Base-by-base conservation (phyloP, 2,888 invertebrate species). In the Steinernema scapterisci region DNA sequence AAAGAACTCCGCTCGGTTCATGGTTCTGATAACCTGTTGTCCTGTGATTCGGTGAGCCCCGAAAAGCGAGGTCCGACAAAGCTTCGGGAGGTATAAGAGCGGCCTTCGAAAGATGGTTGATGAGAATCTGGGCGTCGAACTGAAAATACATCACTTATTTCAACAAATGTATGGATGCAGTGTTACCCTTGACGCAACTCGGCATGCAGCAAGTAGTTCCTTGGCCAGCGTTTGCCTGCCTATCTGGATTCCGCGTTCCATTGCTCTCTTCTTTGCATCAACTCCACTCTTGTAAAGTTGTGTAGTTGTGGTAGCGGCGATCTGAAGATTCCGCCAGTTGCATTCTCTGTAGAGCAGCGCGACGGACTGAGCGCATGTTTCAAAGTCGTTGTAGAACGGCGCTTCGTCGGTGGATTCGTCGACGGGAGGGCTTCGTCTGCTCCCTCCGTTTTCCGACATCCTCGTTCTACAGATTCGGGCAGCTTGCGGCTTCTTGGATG, bases 281-380 rank as follows among this genome's bases (percentile, higher is more conserved):
- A 83, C 23, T 31, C 80, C 74, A 43, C 81, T 83, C 77, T 83
- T 84, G 75, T 86, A 86, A 27, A 86, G 76, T 70, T 85, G 85
- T 16, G 86, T 86, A 5, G 85, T 84, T 31, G 81, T 79, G 21
- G 82, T 84, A 31, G 86, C 86, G 19, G 85, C 82, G 9, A 82
- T 77, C 72, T 84, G 82, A 23, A 85, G 78, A 21, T 75, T 81
- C 38, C 78, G 74, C 85, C 84, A 85, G 25, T 79, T 78, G 16
- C 79, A 71, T 38, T 82, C 80, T 23, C 77, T 77, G 73, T 83
- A 86, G 27, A 86, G 78, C n/a, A 80, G 79, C 23, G 85, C 80
- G 11, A 85, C 85, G 1, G 74, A 79, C 16, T 51, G 70, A 9
- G 78, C 78, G 19, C 75, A 76, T 19, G 56, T 48, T 71, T 81